Conservation (phyloP, 2,888 invertebrate species). For the Lumbricus terrestris region DNA sequence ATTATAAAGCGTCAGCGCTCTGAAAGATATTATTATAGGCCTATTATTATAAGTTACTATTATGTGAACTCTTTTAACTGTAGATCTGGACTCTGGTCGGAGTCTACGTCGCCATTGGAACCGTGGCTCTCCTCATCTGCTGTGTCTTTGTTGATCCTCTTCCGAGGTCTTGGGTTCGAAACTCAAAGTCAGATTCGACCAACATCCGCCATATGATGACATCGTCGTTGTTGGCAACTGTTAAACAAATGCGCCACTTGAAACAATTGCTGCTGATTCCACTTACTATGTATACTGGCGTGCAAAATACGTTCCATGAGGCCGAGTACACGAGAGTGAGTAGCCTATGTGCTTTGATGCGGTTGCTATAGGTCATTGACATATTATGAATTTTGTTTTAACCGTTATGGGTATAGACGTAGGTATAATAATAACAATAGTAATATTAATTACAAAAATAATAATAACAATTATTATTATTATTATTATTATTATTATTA, state of each 20-base stretch:
- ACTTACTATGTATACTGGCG: background rate
- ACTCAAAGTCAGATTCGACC: background rate
- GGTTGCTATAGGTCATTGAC: too few species aligned
- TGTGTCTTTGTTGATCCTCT: slow-evolving; percentile 76
- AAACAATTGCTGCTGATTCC: slow-evolving; percentile 15
- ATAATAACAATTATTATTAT: too few species aligned
- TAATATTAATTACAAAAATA: too few species aligned
- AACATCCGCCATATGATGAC: background rate
- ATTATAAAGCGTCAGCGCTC: too few species aligned
- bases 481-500: too few species aligned
- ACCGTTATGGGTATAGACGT: too few species aligned
- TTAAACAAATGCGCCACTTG: background rate
- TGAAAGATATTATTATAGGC: too few species aligned
- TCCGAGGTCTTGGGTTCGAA: slow-evolving; percentile 21
- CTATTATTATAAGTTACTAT: too few species aligned
- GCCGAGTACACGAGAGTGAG: slow-evolving; percentile 12
- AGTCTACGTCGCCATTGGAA: slow-evolving; percentile 33
- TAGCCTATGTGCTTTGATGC: too few species aligned
- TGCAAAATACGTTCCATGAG: background rate
- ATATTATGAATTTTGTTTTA: too few species aligned
- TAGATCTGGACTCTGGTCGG: slow-evolving; percentile 39
- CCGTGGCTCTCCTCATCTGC: slow-evolving; percentile 76
- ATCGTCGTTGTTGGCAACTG: slow-evolving; percentile 17
- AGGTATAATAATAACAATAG: too few species aligned
- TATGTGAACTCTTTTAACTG: too few species aligned